Conservation (phyloP, 2,888 invertebrate species). For the Trissonchulus latispiculum region DNA sequence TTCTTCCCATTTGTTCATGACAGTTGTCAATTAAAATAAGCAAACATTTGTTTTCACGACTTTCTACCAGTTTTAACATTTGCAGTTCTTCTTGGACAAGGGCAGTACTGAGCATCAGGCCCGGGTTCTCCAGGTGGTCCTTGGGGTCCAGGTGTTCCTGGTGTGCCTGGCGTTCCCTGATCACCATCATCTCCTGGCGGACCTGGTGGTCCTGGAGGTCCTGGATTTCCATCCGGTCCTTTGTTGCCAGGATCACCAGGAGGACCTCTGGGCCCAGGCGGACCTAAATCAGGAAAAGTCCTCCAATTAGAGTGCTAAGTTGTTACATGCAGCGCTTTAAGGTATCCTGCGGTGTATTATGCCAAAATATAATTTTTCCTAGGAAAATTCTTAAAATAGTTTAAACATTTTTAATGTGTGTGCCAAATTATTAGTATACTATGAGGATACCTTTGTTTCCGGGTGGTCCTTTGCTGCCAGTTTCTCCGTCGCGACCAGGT, state of each 20-base stretch:
- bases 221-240: neutral
- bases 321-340: no score
- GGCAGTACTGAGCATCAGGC: conserved; percentile 5
- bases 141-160: neutral
- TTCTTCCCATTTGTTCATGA: no score
- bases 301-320: no score
- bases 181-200: neutral
- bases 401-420: no score
- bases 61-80: no score
- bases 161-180: neutral
- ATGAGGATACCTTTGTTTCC: conserved; percentile 7
- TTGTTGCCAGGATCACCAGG: neutral
- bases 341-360: no score
- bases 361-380: no score
- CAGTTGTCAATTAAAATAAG: no score
- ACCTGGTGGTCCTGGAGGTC: neutral
- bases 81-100: neutral
- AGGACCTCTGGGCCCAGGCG: neutral
- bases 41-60: no score
- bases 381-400: no score
- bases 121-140: neutral
- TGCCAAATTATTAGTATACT: no score
- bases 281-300: neutral
- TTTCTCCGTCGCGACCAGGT: neutral
- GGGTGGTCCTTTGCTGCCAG: neutral